Base-by-base conservation (phyloP, 92 coral and sea anemone genomes). In the Palythoa grandiflora region DNA sequence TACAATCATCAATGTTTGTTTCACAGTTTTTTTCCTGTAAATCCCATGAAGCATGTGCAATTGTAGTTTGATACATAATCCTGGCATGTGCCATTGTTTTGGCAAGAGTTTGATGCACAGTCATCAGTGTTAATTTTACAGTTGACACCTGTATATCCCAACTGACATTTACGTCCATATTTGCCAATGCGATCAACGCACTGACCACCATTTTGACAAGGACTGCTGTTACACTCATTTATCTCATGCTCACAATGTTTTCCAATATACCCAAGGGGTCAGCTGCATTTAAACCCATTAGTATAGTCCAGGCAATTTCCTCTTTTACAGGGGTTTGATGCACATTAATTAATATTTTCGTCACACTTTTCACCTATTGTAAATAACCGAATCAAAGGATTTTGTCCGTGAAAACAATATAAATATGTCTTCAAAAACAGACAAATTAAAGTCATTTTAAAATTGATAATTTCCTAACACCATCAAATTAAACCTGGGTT, bases 171-270 rank as follows among this genome's bases (percentile, higher is more conserved):
- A 71, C 98, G 94, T 5, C 60, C 86, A 92, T 95, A 93, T 16
- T 47, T 70, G 65, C 74, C 88, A 15, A 75, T n/a, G 37, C 17
- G 35, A 55, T 95, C 90, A 66, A 84, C 88, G 54, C 98, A 95
- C 79, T 95, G 98, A 15, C 98, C 98, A 15, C 92, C 91, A 81
- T 95, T 88, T 44, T 61, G 51, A 83, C 98, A 95, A 1, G 96
- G 96, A 7, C 11, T 40, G 61, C 92, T 91, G 1, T 79, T 71
- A 66, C 94, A 91, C 65, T 91, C 94, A 81, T 81, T 81, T 40
- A 81, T 81, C 5, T 81, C 63, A 1, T 1, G 6, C 2, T 81
- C 86, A 66, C 86, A 81, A 2, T 3, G 0, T 8, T 20, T 1
- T 35, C 86, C 86, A 7, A 39, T 20, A 21, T 19, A 81, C 1